Evolutionary conservation across 2,113 vertebrate genomes (phyloP).

Genomic region (Nesogale talazaci): DNA sequence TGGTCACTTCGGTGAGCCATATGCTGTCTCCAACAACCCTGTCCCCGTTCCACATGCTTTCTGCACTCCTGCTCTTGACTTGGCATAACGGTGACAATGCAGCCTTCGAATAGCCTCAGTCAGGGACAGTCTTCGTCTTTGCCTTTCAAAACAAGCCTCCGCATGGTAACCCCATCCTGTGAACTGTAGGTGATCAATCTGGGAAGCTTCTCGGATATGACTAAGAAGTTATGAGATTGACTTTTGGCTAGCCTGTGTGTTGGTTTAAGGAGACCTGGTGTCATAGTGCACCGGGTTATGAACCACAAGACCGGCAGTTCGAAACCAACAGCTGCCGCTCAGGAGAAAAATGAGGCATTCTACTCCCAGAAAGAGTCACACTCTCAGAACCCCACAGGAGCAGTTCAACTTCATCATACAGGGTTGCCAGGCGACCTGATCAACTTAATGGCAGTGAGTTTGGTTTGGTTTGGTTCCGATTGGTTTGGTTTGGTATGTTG

Average conservation of each 20-base stretch:
- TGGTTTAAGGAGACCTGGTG: not conserved
- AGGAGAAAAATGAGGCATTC: too few species aligned
- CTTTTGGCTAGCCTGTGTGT: not conserved
- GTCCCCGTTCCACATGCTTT: not conserved
- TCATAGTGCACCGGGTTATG: too few species aligned
- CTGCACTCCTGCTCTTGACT: not conserved
- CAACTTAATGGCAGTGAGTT: too few species aligned
- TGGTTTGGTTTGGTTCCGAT: too few species aligned
- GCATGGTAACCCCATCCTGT: not conserved
- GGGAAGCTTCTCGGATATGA: not conserved
- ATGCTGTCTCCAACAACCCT: slow-evolving; percentile 3
- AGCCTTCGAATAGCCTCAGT: slow-evolving; percentile 12
- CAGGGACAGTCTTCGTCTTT: not conserved
- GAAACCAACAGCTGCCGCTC: too few species aligned
- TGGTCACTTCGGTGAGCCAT: slow-evolving; percentile 11
- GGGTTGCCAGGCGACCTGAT: too few species aligned
- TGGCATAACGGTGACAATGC: slow-evolving; percentile 3
- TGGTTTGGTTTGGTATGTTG: too few species aligned
- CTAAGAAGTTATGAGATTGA: not conserved
- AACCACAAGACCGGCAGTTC: too few species aligned
- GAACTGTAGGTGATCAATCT: not conserved
- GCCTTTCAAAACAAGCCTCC: not conserved
- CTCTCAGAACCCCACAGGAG: too few species aligned
- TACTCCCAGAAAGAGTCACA: too few species aligned
- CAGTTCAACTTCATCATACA: too few species aligned